A percentile compares a stretch with the other conserved stretches of the same genome.
These are phyloP conservation scores for Stichopus horrens DNA, from an alignment of 53 echinoderm and acorn worm species.

Conservation along the genomic window DNA sequence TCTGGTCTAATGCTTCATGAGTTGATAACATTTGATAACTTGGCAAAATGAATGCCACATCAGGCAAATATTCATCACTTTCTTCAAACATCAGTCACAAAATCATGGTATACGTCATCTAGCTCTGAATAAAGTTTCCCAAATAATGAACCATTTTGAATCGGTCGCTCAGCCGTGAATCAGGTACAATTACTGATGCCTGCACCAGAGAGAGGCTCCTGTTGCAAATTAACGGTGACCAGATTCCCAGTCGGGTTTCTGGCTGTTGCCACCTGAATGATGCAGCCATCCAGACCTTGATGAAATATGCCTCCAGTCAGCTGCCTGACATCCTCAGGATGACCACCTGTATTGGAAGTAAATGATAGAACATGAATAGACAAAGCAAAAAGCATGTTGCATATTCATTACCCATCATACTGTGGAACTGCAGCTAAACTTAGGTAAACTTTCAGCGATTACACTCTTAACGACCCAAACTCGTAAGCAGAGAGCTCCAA, in stretches of 20 bases:
- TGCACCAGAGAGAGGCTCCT: slow-evolving; percentile 40
- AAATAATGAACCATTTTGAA: background rate
- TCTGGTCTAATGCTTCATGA: background rate
- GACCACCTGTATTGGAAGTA: slow-evolving; percentile 64
- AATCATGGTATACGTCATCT: background rate
- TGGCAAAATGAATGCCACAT: too few relatives aligned
- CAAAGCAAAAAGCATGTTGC: too few relatives aligned
- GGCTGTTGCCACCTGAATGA: slow-evolving; percentile 74
- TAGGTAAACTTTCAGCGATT: too few relatives aligned
- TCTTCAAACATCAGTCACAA: background rate
- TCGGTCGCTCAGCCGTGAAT: background rate
- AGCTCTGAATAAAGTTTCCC: background rate
- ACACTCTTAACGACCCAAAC: too few relatives aligned
- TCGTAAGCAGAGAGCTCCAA: too few relatives aligned
- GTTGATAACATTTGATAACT: background rate
- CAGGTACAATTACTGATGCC: slow-evolving; percentile 37
- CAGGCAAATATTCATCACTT: too few relatives aligned
- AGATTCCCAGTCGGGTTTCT: slow-evolving; percentile 59
- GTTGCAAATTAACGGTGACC: slow-evolving; percentile 35
- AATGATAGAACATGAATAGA: too few relatives aligned
- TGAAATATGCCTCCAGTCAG: slow-evolving; percentile 72
- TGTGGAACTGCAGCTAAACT: too few relatives aligned
- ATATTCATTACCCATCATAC: too few relatives aligned
- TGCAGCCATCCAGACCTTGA: slow-evolving; percentile 69
- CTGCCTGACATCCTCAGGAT: slow-evolving; percentile 56